Conservation (phyloP, 2,888 invertebrate genomes). For the Dryadula phaetusa region DNA sequence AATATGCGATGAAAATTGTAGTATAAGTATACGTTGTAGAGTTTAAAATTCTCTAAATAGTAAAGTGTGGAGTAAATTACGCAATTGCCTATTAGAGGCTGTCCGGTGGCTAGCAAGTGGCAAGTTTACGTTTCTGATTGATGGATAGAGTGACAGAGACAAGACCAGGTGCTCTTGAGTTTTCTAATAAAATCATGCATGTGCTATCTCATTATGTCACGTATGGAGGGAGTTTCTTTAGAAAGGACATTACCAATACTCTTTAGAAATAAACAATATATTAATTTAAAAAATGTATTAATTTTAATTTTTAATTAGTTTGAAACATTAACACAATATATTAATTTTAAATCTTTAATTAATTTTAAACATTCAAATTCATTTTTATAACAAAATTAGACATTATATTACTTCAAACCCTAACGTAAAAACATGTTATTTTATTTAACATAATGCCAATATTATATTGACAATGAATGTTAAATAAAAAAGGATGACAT, state of each 20-base stretch:
- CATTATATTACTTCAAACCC: no score
- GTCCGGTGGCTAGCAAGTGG: conserved; percentile 64
- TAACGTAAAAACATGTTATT: no score
- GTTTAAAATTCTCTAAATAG: conserved; percentile 50
- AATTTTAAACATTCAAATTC: no score
- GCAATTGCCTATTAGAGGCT: conserved; percentile 63
- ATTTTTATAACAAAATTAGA: no score
- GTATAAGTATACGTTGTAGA: conserved; percentile 50
- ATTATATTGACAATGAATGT: no score
- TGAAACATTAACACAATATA: no score
- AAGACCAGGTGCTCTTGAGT: conserved; percentile 67
- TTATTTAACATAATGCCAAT: no score
- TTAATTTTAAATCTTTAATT: no score
- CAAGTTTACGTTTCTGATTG: conserved; percentile 69
- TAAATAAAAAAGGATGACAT: no score
- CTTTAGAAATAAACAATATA: no score
- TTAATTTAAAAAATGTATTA: no score
- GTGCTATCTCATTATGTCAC: conserved; percentile 26
- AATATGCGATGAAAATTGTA: conserved; percentile 44
- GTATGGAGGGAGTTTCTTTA: background rate
- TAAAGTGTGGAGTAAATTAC: conserved; percentile 51
- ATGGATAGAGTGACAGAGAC: conserved; percentile 68
- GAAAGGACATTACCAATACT: background rate
- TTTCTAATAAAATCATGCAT: conserved; percentile 62
- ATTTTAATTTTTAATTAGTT: no score